phyloP scores from a whole-genome alignment of 2,888 invertebrate genomes.

The Euplagia quadripunctaria region DNA sequence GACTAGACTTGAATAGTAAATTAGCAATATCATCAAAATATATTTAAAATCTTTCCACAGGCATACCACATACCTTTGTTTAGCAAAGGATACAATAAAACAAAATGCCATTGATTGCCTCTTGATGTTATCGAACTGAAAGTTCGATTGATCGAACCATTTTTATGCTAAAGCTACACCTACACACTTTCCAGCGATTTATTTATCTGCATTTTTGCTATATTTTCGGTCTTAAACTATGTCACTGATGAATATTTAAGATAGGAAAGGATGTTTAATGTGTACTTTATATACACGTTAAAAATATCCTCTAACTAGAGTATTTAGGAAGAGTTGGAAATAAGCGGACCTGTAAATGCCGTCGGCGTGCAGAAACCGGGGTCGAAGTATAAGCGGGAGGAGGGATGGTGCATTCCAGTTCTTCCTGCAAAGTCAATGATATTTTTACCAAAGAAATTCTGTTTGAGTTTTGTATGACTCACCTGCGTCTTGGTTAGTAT shows the following conservation, averaged over 20 bases:
- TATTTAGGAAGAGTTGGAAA: neutral
- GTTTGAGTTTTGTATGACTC: neutral
- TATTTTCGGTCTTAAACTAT: neutral
- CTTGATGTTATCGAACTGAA: too few relatives aligned
- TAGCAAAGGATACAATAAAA: too few relatives aligned
- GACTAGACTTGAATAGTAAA: too few relatives aligned
- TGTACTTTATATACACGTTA: neutral
- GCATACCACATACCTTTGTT: too few relatives aligned
- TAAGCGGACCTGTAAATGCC: constrained; percentile 4
- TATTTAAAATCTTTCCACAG: too few relatives aligned
- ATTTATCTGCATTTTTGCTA: too few relatives aligned
- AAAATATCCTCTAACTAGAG: neutral
- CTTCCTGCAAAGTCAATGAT: constrained; percentile 11
- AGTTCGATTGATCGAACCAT: too few relatives aligned
- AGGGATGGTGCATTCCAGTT: constrained; percentile 12
- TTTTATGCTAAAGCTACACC: too few relatives aligned
- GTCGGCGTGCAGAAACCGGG: constrained; percentile 5
- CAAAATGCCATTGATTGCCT: too few relatives aligned
- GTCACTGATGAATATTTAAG: neutral
- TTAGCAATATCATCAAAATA: too few relatives aligned
- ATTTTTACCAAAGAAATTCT: constrained; percentile 1
- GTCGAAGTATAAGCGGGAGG: constrained; percentile 14
- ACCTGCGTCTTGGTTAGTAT: neutral
- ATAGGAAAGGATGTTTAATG: neutral
- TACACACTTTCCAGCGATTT: too few relatives aligned